Base-by-base conservation (phyloP, 1,140 invertebrate species). In the Augochlora pura region DNA sequence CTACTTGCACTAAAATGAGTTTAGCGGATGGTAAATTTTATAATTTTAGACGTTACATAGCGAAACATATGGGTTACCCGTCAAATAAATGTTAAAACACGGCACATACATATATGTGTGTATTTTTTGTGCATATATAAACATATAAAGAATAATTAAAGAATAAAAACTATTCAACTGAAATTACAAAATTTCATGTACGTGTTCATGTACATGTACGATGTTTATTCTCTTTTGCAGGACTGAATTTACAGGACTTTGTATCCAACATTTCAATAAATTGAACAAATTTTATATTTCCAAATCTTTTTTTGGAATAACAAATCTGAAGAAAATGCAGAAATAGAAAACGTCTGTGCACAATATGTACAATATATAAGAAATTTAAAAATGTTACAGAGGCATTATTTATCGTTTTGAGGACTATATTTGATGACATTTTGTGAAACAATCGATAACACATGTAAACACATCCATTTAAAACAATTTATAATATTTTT, bases 301-400 rank as follows among this genome's bases (percentile, higher is more conserved):
- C 2, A 1, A 18, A 10, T n/a, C 10, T 10, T 9, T 42, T 10
- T 23, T n/a, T 52, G 52, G 21, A 54, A 52, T 38, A 21, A 75
- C 57, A 25, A 75, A 80, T 25, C 57, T 7, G 5, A 59, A 80
- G 62, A 66, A 66, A 75, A 84, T 76, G 71, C 57, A 60, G 10
- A 65, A 69, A 76, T 38, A 67, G 70, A 54, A 25, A n/a, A 75
- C 32, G 21, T 23, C 16, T 12, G 23, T 27, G 18, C 16, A 21
- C 3, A 1, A 32, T 21, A n/a, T 27, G 5, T 52, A 21, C 14
- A 1, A 32, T 21, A n/a, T 14, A 25, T 8, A 54, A 65, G 21
- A 54, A 39, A 60, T 77, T 68, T 64, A 73, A 18, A n/a, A 68
- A 81, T 2, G 25, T 65, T 52, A 21, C 2, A 21, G 0, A 25